Evolutionary conservation across 2,797 vertebrate species (phyloP), one percentile per base, ranked within the genome.

Genomic region (Microchirus variegatus): DNA sequence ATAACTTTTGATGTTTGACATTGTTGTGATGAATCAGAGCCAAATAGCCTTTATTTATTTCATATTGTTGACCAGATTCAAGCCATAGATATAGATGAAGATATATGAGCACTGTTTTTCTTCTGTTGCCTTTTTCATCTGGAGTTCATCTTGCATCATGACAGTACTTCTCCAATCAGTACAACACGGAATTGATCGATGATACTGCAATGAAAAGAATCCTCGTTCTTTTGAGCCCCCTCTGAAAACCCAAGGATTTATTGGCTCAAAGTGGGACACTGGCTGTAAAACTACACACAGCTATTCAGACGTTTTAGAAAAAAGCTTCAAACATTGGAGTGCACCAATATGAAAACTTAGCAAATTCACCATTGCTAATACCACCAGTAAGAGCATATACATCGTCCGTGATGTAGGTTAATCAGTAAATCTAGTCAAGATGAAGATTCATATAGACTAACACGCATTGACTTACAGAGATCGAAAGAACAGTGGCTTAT

Each of bases 401-500:
- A 45, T 13, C 53, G 41, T 11, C 78, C 59, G 55, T 65, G 53
- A 55, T 49, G 48, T 49, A 50, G 51, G 61, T 67, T 75, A 75
- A 73, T 77, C 70, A 80, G 73, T 70, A 60, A 63, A 85, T 73
- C 58, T 69, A 75, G 82, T 79, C 57, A 70, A 77, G 52, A 61
- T 31, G 52, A 41, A 49, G 67, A 72, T 65, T 63, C 58, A 43
- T 40, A 46, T 49, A 72, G 67, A 72, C 67, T 70, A 86, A 89
- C 37, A 14, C 46, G 63, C 87, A 93, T 85, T 93, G 78, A 95
- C 94, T 95, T 92, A 94, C 84, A 77, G 89, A 93, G 95, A 96
- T 94, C 88, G 93, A 94, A 94, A 94, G 94, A 96, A 96, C 94
- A 95, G 77, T 57, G 77, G 56, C 91, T 95, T 94, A 94, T 95